Evolutionary conservation across 2,113 vertebrate genomes (phyloP).

Genomic region (Genyomyrus donnyi): DNA sequence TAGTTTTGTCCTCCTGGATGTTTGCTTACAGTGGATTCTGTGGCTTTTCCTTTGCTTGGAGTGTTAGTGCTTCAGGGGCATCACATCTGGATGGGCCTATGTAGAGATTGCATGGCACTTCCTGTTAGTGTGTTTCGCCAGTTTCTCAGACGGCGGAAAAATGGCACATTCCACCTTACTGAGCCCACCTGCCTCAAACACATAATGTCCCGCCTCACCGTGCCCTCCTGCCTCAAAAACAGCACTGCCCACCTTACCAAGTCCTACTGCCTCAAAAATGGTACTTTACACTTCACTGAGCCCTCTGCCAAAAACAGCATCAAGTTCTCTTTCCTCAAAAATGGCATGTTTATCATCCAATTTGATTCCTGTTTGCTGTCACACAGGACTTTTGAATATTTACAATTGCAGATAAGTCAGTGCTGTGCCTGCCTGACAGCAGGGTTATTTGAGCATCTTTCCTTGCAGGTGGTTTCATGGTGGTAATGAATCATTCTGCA

Average conservation of each 20-base stretch:
- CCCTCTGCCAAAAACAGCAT: background rate
- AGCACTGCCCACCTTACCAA: background rate
- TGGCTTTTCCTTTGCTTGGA: background rate
- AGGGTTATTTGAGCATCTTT: background rate
- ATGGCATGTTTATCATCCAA: background rate
- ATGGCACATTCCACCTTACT: background rate
- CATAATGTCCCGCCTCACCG: background rate
- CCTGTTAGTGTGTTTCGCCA: background rate
- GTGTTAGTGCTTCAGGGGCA: background rate
- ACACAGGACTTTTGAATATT: background rate
- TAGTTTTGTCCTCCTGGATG: background rate
- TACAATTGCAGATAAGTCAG: background rate
- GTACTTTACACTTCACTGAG: background rate
- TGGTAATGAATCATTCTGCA: background rate
- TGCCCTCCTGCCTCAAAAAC: background rate
- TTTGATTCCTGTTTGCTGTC: constrained; percentile 11
- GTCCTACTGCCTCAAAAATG: background rate
- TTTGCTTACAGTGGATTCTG: constrained; percentile 5
- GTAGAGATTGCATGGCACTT: background rate
- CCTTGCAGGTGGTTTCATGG: background rate
- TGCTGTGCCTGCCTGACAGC: background rate
- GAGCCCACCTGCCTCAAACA: background rate
- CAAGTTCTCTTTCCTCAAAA: background rate
- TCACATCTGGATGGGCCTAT: background rate
- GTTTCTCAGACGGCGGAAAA: background rate